A percentile compares a stretch with the other conserved stretches of the same genome.
Evolutionary conservation across 2,797 vertebrate genomes (phyloP).

Genomic region (Staurois parvus): DNA sequence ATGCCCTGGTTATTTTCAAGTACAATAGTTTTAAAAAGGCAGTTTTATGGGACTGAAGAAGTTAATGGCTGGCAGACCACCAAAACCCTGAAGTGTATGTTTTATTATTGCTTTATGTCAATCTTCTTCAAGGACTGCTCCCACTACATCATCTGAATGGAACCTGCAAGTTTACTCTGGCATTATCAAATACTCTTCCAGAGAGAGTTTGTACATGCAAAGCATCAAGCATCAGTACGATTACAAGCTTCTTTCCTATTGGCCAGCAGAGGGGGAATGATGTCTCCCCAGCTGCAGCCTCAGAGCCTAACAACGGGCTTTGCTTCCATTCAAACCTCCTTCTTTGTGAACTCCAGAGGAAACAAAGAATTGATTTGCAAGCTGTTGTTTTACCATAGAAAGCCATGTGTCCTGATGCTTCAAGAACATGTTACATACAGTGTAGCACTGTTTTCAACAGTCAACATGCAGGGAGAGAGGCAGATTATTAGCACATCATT

Average conservation of each 20-base stretch:
- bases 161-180: conserved; percentile 52
- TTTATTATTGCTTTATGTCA: conserved; percentile 44
- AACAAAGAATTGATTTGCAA: conserved; percentile 57
- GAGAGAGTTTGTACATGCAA: conserved; percentile 11
- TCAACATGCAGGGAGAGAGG: conserved; percentile 62
- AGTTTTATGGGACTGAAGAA: background rate
- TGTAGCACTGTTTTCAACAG: conserved; percentile 57
- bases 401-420: background rate
- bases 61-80: conserved; percentile 45
- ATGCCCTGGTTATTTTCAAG: background rate
- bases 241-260: conserved; percentile 12
- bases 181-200: conserved; percentile 39
- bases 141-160: conserved; percentile 59
- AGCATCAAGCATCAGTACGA: conserved; percentile 15
- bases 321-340: conserved; percentile 22
- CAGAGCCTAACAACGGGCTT: conserved; percentile 7
- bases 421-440: conserved; percentile 63
- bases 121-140: conserved; percentile 41
- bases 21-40: background rate
- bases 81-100: conserved; percentile 37
- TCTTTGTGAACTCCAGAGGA: conserved; percentile 28
- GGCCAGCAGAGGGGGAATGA: conserved; percentile 3
- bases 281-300: conserved; percentile 28
- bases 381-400: conserved; percentile 27
- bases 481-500: conserved; percentile 64